Evolutionary conservation across 1,140 invertebrate genomes (phyloP).

Genomic region (Anoplophora glabripennis): DNA sequence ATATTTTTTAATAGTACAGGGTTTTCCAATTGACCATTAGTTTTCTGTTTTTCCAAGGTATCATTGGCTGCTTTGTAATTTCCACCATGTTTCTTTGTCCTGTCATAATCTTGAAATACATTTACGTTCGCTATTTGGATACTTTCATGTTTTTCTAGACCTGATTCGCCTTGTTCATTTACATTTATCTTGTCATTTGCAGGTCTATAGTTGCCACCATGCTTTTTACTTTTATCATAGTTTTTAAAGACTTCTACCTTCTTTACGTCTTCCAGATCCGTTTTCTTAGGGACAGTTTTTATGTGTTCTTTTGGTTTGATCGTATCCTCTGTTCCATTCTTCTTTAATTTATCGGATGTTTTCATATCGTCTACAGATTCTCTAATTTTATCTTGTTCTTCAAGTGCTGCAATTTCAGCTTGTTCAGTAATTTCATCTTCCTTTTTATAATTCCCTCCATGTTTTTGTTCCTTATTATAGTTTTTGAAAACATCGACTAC

Average conservation of each 20-base stretch:
- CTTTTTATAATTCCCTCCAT: conserved; percentile 31
- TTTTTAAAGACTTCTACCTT: conserved; percentile 29
- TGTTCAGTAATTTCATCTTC: no score
- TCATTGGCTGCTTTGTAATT: conserved; percentile 10
- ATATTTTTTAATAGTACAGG: no score
- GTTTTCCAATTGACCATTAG: no score
- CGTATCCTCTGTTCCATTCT: no score
- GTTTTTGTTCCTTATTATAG: conserved; percentile 30
- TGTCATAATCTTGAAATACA: conserved; percentile 1
- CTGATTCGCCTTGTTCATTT: neutral
- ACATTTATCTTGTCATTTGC: conserved; percentile 3
- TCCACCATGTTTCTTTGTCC: conserved; percentile 12
- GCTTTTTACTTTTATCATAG: conserved; percentile 17
- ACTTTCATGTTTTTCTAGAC: conserved; percentile 1
- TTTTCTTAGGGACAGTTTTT: no score
- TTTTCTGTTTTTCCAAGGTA: no score
- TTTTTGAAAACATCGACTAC: conserved; percentile 18
- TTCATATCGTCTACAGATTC: no score
- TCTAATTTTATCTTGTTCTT: no score
- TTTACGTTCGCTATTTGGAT: conserved; percentile 2
- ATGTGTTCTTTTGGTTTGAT: no score
- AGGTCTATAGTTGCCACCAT: conserved; percentile 27
- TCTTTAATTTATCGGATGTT: no score
- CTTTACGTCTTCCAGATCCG: neutral
- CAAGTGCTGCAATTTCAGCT: no score